Conservation (phyloP, 2,113 vertebrate genomes). For the Pseudopodoces humilis region DNA sequence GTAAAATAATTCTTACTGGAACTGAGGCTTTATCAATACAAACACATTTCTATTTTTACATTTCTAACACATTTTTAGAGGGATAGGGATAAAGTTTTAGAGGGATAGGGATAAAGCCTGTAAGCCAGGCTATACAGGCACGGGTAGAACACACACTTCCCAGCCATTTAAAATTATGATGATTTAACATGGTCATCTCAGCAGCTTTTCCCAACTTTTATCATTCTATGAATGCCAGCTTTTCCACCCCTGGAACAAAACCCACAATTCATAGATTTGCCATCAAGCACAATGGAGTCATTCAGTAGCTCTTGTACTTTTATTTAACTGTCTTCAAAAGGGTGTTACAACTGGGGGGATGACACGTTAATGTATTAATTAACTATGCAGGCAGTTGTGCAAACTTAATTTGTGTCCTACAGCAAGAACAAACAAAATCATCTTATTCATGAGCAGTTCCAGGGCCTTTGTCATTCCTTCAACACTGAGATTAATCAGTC, state of each 20-base stretch:
- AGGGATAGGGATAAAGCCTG: background rate
- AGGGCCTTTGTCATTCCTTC: background rate
- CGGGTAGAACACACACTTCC: background rate
- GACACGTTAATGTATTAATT: background rate
- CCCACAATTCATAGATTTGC: too few species aligned
- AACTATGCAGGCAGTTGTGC: background rate
- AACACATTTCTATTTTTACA: background rate
- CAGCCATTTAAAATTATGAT: background rate
- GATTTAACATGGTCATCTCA: background rate
- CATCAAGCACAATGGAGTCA: background rate
- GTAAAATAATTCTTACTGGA: background rate
- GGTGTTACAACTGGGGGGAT: background rate
- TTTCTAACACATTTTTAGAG: background rate
- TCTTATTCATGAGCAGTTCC: background rate
- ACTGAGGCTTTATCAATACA: background rate
- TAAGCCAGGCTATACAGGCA: background rate
- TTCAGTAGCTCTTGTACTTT: background rate
- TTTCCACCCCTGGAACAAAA: background rate
- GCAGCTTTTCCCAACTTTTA: background rate
- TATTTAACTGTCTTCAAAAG: slow-evolving; percentile 52
- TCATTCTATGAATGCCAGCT: background rate
- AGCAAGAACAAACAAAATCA: background rate
- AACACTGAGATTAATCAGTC: background rate
- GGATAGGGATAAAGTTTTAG: background rate
- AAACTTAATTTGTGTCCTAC: slow-evolving; percentile 3